These are phyloP conservation scores for Apostichopus californicus DNA, from an alignment of 35 echinoderm and acorn worm species.

Conservation along the genomic window DNA sequence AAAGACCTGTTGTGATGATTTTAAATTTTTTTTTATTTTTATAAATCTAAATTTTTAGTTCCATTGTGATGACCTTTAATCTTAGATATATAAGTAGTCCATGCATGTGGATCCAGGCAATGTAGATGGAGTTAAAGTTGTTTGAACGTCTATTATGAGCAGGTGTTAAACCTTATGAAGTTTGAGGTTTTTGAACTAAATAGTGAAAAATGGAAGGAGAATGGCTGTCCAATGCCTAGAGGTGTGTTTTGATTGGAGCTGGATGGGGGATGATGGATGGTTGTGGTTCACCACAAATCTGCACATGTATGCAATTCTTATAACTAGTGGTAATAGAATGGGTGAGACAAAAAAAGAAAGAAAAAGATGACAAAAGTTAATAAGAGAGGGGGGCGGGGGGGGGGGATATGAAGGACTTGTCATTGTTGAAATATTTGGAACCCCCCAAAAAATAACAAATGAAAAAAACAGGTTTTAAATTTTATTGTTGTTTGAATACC, in stretches of 20 bases:
- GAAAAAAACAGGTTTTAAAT: neutral
- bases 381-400: too few species aligned
- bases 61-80: too few species aligned
- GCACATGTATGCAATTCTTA: too few species aligned
- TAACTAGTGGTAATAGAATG: too few species aligned
- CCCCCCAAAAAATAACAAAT: neutral
- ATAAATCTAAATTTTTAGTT: too few species aligned
- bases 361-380: neutral
- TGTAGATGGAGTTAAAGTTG: neutral
- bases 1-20: too few species aligned
- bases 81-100: too few species aligned
- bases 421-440: neutral
- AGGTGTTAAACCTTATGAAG: conserved; percentile 24
- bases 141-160: conserved; percentile 16
- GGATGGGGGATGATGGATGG: neutral
- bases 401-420: neutral
- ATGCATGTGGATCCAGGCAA: too few species aligned
- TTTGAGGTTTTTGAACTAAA: neutral
- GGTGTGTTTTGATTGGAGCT: conserved; percentile 36
- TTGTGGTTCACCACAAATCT: neutral
- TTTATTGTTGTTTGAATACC: too few species aligned
- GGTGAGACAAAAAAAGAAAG: too few species aligned
- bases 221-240: neutral
- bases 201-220: neutral
- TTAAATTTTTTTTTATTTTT: too few species aligned